phyloP scores from a whole-genome alignment of 2,888 invertebrate species.

The Melanchra persicariae region DNA sequence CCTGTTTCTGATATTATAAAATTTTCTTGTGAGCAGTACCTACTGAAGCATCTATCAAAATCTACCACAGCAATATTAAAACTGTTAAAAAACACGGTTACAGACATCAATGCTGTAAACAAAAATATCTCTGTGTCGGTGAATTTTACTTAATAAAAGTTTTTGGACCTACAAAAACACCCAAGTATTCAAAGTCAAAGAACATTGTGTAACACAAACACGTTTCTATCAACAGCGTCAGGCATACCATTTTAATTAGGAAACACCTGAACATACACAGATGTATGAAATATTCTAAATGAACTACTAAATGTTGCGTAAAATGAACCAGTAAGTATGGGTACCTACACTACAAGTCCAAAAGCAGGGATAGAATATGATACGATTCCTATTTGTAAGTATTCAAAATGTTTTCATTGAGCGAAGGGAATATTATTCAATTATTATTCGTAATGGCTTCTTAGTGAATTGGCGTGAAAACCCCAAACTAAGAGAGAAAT shows the following conservation, averaged over 20 bases:
- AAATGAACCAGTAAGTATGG: constrained; percentile 17
- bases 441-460: no score
- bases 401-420: no score
- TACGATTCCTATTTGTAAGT: neutral
- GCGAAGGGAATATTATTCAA: no score
- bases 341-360: neutral
- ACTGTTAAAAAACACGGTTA: neutral
- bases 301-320: constrained; percentile 44
- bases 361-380: neutral
- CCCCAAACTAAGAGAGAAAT: no score
- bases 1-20: neutral
- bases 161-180: neutral
- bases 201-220: constrained; percentile 49
- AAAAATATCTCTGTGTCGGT: neutral
- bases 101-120: neutral
- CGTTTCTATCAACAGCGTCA: constrained; percentile 48
- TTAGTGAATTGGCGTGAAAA: no score
- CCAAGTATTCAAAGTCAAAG: constrained; percentile 12
- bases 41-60: neutral
- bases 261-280: constrained; percentile 60
- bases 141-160: neutral
- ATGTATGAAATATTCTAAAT: constrained; percentile 60
- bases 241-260: constrained; percentile 46
- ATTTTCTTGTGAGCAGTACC: neutral
- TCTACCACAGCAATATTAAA: neutral